A percentile compares a stretch with the other conserved stretches of the same genome.
Evolutionary conservation across 2,888 invertebrate genomes (phyloP).

Genomic region (Subacronicta megacephala): DNA sequence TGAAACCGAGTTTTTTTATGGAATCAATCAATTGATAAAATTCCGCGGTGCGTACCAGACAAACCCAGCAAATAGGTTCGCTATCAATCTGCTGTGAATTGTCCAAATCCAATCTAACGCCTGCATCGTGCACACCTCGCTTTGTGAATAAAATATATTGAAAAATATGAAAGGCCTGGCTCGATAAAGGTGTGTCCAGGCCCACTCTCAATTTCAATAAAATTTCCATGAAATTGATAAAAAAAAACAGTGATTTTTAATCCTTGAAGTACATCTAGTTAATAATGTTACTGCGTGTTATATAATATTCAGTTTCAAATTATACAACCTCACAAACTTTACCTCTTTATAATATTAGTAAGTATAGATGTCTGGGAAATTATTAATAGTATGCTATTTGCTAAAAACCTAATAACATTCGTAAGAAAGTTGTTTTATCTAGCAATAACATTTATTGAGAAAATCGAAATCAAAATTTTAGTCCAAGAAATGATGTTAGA

Average conservation of each 20-base stretch:
- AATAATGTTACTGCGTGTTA: no score
- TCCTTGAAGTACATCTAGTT: no score
- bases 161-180: conserved; percentile 31
- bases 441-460: not conserved
- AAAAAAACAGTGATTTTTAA: no score
- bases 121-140: conserved; percentile 37
- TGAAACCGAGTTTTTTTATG: conserved; percentile 48
- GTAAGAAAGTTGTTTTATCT: conserved; percentile 1
- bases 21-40: conserved; percentile 69
- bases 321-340: no score
- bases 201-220: not conserved
- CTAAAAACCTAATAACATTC: not conserved
- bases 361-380: no score
- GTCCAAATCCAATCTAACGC: conserved; percentile 71
- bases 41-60: conserved; percentile 64
- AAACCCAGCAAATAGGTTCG: conserved; percentile 56
- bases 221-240: no score
- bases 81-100: conserved; percentile 67
- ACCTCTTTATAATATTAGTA: no score
- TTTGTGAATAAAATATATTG: conserved; percentile 52
- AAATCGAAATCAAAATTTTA: not conserved
- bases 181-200: conserved; percentile 10
- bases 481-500: conserved; percentile 17
- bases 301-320: no score
- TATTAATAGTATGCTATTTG: not conserved